Evolutionary conservation across 1,140 invertebrate genomes (phyloP).

Genomic region (Thaumetopoea pityocampa): DNA sequence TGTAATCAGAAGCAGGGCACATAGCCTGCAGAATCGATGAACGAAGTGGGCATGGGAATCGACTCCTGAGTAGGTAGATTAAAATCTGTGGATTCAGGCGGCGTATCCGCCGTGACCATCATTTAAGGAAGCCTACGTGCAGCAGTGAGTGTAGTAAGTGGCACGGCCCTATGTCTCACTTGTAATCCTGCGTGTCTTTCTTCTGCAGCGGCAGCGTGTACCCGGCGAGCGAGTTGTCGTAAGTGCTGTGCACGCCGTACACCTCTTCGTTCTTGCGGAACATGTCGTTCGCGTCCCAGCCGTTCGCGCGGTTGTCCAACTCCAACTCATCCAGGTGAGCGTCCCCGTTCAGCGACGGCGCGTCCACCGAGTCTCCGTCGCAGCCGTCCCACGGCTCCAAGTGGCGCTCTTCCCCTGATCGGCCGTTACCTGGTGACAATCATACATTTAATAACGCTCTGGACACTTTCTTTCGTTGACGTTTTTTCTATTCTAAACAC

Average conservation of each 20-base stretch:
- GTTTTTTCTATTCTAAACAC: no score
- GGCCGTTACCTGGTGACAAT: slow-evolving; percentile 51
- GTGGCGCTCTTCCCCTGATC: slow-evolving; percentile 83
- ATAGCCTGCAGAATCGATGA: no score
- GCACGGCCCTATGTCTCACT: no score
- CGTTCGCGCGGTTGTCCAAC: slow-evolving; percentile 86
- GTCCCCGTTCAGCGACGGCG: slow-evolving; percentile 72
- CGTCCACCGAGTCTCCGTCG: slow-evolving; percentile 70
- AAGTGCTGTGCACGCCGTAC: slow-evolving; percentile 92
- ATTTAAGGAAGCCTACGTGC: no score
- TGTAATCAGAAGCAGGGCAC: no score
- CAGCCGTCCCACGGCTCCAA: slow-evolving; percentile 92
- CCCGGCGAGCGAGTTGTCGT: slow-evolving; percentile 88
- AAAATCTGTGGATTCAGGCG: no score
- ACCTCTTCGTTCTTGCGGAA: slow-evolving; percentile 93
- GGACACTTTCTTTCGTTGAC: no score
- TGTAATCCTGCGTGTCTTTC: slow-evolving; percentile 91
- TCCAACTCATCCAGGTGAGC: slow-evolving; percentile 77
- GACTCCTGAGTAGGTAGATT: no score
- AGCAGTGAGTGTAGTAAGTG: no score
- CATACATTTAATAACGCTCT: slow-evolving; percentile 2
- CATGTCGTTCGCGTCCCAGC: slow-evolving; percentile 97
- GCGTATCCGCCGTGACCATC: no score
- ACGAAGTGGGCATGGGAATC: no score
- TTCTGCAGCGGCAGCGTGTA: slow-evolving; percentile 92